Conservation (phyloP, 2,888 invertebrate species). For the Aspidiotus rigidus region DNA sequence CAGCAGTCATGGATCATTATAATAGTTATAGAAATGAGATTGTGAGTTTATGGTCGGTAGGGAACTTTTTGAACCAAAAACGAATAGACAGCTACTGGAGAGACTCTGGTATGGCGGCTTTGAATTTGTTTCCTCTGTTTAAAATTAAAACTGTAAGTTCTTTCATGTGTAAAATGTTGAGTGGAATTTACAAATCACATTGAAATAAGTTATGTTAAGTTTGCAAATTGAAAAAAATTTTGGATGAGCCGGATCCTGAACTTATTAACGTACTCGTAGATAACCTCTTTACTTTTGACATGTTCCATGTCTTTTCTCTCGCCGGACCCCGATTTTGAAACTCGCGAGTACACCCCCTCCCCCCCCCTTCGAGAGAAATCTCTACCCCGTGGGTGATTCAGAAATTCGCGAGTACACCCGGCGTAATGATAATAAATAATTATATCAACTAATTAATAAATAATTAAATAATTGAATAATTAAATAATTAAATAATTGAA, state of each 20-base stretch:
- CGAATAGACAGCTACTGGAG: neutral
- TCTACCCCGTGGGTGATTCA: no score
- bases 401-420: no score
- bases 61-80: neutral
- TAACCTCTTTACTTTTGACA: neutral
- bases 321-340: no score
- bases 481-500: no score
- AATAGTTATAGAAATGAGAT: neutral
- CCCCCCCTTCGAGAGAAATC: no score
- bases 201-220: conserved; percentile 1
- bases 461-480: no score
- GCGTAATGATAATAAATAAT: no score
- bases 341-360: no score
- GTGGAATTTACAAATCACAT: neutral
- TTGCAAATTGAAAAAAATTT: conserved; percentile 4
- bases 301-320: no score
- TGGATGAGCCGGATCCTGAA: neutral
- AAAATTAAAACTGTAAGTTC: neutral
- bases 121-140: neutral
- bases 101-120: neutral
- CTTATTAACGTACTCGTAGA: neutral
- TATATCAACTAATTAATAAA: no score
- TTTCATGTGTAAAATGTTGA: neutral
- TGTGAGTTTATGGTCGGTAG: conserved; percentile 2
- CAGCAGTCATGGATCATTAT: neutral